Evolutionary conservation across 2,113 vertebrate species (phyloP).

Genomic region (Aphyosemion australe): DNA sequence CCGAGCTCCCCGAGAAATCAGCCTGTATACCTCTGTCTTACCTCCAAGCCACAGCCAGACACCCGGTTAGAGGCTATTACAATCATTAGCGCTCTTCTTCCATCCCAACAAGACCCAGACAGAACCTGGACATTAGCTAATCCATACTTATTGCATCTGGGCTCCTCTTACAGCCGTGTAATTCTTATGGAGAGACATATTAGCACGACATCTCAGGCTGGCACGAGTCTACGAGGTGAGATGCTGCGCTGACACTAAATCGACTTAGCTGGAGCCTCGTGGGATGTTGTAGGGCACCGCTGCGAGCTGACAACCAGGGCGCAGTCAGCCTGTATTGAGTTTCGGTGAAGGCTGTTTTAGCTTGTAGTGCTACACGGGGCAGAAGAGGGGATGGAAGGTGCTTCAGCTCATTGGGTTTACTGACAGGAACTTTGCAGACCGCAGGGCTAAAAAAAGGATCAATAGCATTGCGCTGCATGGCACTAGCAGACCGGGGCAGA

Average conservation of each 20-base stretch:
- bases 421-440: slow-evolving; percentile 76
- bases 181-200: slow-evolving; percentile 84
- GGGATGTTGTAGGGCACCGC: slow-evolving; percentile 63
- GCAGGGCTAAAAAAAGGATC: slow-evolving; percentile 63
- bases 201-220: slow-evolving; percentile 76
- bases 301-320: slow-evolving; percentile 49
- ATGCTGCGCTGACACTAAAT: slow-evolving; percentile 76
- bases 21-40: slow-evolving; percentile 58
- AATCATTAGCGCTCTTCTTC: slow-evolving; percentile 41
- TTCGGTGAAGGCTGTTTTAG: slow-evolving; percentile 72
- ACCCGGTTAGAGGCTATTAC: slow-evolving; percentile 69
- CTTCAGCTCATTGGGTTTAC: slow-evolving; percentile 65
- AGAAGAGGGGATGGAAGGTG: slow-evolving; percentile 53
- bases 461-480: slow-evolving; percentile 67
- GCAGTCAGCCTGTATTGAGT: slow-evolving; percentile 70
- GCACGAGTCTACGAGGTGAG: slow-evolving; percentile 75
- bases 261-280: slow-evolving; percentile 67
- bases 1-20: slow-evolving; percentile 56
- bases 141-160: slow-evolving; percentile 82
- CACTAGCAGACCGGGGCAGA: slow-evolving; percentile 49
- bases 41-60: slow-evolving; percentile 70
- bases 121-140: slow-evolving; percentile 78
- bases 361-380: slow-evolving; percentile 63
- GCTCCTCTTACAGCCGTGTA: slow-evolving; percentile 78
- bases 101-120: slow-evolving; percentile 74